These are phyloP conservation scores for Sprattus sprattus DNA, from an alignment of 2,113 vertebrate genomes.

Conservation along the genomic window DNA sequence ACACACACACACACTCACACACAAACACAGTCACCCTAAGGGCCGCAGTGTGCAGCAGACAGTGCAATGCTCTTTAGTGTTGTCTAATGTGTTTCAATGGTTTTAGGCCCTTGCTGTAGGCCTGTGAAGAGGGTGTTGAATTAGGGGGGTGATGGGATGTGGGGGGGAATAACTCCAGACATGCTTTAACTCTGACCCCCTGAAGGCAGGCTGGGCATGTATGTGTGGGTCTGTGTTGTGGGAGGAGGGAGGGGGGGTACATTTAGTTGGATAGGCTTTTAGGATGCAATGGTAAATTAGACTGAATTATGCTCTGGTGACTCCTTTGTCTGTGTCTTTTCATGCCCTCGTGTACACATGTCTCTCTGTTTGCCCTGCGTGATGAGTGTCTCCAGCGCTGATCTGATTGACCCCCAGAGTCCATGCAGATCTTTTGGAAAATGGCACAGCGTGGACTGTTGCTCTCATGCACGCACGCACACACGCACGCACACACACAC, in stretches of 20 bases:
- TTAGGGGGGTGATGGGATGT: background rate
- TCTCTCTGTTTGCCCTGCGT: slow-evolving; percentile 15
- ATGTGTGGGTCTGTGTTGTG: slow-evolving; percentile 4
- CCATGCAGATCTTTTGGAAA: background rate
- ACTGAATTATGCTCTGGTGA: background rate
- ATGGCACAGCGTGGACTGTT: slow-evolving; percentile 12
- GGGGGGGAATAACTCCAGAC: background rate
- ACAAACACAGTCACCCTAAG: background rate
- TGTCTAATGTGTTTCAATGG: background rate
- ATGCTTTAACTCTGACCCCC: background rate
- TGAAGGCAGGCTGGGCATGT: background rate
- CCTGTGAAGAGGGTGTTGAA: background rate
- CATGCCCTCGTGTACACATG: background rate
- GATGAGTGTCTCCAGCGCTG: background rate
- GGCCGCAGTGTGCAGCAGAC: slow-evolving; percentile 22
- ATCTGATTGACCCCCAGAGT: background rate
- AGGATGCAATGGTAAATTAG: slow-evolving; percentile 5
- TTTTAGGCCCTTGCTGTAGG: background rate
- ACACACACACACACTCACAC: background rate
- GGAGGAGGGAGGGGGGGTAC: slow-evolving; percentile 5
- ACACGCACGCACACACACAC: slow-evolving; percentile 4
- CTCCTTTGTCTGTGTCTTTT: background rate
- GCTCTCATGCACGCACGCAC: slow-evolving; percentile 37
- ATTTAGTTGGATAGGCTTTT: slow-evolving; percentile 29
- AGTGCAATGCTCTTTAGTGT: slow-evolving; percentile 16